Conservation (phyloP, 2,888 invertebrate species). For the Ptilodon capucinus region DNA sequence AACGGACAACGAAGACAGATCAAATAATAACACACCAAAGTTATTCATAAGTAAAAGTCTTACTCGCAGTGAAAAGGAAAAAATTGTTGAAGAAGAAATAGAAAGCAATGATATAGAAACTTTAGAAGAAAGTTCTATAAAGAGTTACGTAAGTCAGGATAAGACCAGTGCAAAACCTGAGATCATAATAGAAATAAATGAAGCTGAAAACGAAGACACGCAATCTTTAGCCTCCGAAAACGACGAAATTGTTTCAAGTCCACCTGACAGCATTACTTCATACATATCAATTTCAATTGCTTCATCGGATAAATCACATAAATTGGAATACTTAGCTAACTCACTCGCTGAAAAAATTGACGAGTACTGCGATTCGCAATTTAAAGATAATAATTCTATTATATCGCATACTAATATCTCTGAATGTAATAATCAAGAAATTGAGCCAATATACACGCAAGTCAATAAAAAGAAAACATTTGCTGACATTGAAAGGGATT, state of each 20-base stretch:
- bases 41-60: slow-evolving; percentile 73
- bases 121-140: slow-evolving; percentile 57
- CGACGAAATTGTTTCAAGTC: slow-evolving; percentile 75
- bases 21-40: slow-evolving; percentile 74
- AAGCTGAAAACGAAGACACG: slow-evolving; percentile 50
- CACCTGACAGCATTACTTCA: slow-evolving; percentile 77
- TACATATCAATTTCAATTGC: slow-evolving; percentile 78
- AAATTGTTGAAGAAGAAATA: slow-evolving; percentile 39
- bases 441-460: slow-evolving; percentile 71
- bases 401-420: slow-evolving; percentile 50
- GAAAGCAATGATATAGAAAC: slow-evolving; percentile 39
- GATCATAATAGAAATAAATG: slow-evolving; percentile 19
- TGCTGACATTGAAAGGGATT: slow-evolving; percentile 73
- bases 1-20: slow-evolving; percentile 63
- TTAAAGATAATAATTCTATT: slow-evolving; percentile 60
- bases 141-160: slow-evolving; percentile 43
- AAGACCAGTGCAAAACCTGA: slow-evolving; percentile 31
- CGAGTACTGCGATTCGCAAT: slow-evolving; percentile 78
- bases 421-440: slow-evolving; percentile 54
- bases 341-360: slow-evolving; percentile 80
- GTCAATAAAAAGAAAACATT: slow-evolving; percentile 81
- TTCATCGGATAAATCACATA: slow-evolving; percentile 77
- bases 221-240: slow-evolving; percentile 73
- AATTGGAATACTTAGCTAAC: slow-evolving; percentile 76
- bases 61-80: slow-evolving; percentile 65